Base-by-base conservation (phyloP, 35 echinoderm and acorn worm genomes). In the Acanthaster planci region DNA sequence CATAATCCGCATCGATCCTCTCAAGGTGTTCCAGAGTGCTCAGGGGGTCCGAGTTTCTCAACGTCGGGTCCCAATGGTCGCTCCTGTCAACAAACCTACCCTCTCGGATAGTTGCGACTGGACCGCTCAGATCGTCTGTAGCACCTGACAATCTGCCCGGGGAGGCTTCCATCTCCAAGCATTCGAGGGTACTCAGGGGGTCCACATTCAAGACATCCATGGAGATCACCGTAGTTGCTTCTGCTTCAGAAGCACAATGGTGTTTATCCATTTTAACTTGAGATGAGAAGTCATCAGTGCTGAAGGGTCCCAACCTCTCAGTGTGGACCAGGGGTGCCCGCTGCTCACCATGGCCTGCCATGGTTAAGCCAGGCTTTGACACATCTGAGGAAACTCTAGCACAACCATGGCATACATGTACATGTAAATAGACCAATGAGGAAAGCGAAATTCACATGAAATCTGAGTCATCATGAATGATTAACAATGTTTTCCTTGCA, bases 21-120 rank as follows among this genome's bases (percentile, higher is more conserved):
- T 72, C 64, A 72, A 72, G 64, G 14, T 31, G 64, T 27, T 72
- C 64, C 26, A 72, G 64, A 72, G 21, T 19, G 30, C 59, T 67
- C n/a, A 67, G 23, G 59, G 59, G 18, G 23, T 72, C 64, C 22
- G 42, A 47, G 29, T 26, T 72, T 72, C 64, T 72, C 26, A 72
- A 9, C 64, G 10, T 72, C 30, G 23, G 26, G 42, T 72, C 34
- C 34, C 26, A 72, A 29, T 72, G 10, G 1, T 72, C 30, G 9
- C 21, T 21, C 26, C 23, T 34, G 14, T 2, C 30, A 72, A 34
- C 2, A 34, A 10, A 34, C 34, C 14, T 30, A 27, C 29, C 64
- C 34, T 26, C 64, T 14, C 30, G 64, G 30, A 35, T 26, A 27
- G 64, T 72, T 8, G 64, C 22, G 10, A 26, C 64, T 29, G 23